Percentiles rank a stretch among this genome's conserved stretches.
These are phyloP conservation scores for Ophiodon elongatus DNA, from an alignment of 2,113 vertebrate species.

Conservation along the genomic window DNA sequence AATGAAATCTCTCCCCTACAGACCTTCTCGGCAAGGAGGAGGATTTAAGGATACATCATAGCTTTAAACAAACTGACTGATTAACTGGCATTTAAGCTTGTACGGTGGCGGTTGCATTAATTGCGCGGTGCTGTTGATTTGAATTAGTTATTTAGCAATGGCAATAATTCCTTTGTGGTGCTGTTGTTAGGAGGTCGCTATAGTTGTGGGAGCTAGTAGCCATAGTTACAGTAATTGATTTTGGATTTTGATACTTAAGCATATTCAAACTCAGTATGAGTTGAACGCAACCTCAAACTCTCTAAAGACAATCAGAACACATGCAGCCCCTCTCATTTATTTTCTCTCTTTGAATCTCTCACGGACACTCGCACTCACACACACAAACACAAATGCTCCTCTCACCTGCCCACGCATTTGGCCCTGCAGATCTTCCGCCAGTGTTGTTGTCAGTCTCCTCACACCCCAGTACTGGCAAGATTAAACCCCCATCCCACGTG, in stretches of 20 bases:
- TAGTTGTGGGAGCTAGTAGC: not conserved
- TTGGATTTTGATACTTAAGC: not conserved
- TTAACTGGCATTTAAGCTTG: not conserved
- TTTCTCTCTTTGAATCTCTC: constrained; percentile 11
- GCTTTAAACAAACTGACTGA: not conserved
- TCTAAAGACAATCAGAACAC: constrained; percentile 10
- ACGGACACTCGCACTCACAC: not conserved
- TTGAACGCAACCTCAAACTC: not conserved
- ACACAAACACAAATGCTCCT: constrained; percentile 44
- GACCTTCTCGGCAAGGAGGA: not conserved
- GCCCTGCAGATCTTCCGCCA: constrained; percentile 48
- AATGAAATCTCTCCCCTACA: too few relatives aligned
- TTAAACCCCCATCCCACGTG: constrained; percentile 65
- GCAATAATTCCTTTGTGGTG: not conserved
- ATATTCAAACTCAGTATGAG: constrained; percentile 26
- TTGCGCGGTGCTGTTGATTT: not conserved
- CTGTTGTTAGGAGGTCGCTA: not conserved
- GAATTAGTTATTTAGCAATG: not conserved
- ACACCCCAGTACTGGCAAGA: constrained; percentile 60
- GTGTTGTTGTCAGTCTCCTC: constrained; percentile 76
- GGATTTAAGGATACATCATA: not conserved
- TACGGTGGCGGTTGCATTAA: not conserved
- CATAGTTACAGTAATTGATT: not conserved
- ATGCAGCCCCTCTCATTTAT: constrained; percentile 4
- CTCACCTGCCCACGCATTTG: constrained; percentile 65